Conservation (phyloP, 1,140 invertebrate genomes). For the Cydia fagiglandana region DNA sequence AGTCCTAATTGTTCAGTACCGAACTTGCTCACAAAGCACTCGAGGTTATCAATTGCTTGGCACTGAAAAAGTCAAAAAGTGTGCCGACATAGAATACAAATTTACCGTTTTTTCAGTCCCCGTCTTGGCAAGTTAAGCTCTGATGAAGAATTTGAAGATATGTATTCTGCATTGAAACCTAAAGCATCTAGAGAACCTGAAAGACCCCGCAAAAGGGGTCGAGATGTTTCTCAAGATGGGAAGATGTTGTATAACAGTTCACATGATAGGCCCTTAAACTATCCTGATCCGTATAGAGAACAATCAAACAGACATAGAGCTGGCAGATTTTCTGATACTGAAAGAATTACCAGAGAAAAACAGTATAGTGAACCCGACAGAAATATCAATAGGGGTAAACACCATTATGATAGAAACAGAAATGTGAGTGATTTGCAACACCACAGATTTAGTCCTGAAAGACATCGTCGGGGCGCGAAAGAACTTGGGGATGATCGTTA, state of each 20-base stretch:
- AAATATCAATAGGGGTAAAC: conserved; percentile 38
- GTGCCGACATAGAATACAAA: no score
- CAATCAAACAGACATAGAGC: conserved; percentile 37
- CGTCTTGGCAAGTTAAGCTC: conserved; percentile 48
- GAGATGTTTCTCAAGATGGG: background rate
- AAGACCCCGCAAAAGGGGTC: conserved; percentile 4
- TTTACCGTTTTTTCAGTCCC: conserved; percentile 39
- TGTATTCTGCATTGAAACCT: conserved; percentile 35
- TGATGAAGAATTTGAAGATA: conserved; percentile 54
- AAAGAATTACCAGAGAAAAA: conserved; percentile 45
- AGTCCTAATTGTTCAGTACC: background rate
- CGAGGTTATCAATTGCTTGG: background rate
- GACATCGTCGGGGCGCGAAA: background rate
- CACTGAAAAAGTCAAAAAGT: background rate
- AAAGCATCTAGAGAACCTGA: conserved; percentile 31
- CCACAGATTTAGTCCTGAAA: conserved; percentile 2
- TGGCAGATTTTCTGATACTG: conserved; percentile 41
- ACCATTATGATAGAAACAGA: conserved; percentile 34
- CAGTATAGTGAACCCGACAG: conserved; percentile 32
- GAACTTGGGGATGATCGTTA: conserved; percentile 41
- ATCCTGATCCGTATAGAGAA: conserved; percentile 40
- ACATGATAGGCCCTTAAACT: conserved; percentile 39
- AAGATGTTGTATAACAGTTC: conserved; percentile 33
- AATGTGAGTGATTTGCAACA: background rate
- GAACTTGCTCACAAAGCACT: no score